Percentiles rank a stretch among this genome's conserved stretches.
phyloP scores from a whole-genome alignment of 2,113 vertebrate species.

The Lophius piscatorius region DNA sequence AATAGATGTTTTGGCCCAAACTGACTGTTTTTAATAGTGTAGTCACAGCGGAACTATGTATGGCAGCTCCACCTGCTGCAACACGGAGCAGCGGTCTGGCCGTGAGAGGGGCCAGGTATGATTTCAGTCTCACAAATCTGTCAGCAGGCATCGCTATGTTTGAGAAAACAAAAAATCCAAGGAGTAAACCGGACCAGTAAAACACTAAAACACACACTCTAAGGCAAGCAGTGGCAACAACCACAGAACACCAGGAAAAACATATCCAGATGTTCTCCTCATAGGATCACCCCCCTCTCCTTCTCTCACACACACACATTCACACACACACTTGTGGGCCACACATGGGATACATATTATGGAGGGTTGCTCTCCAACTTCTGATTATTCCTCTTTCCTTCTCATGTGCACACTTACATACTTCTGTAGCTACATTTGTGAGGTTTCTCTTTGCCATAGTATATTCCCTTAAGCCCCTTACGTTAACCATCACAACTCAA shows the following conservation, averaged over 20 bases:
- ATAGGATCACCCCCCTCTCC: conserved; percentile 64
- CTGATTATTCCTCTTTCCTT: conserved; percentile 39
- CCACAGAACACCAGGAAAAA: conserved; percentile 74
- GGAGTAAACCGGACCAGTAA: conserved; percentile 58
- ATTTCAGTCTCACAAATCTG: conserved; percentile 31
- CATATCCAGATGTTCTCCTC: conserved; percentile 80
- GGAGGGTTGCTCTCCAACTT: conserved; percentile 45
- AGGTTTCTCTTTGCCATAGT: conserved; percentile 15
- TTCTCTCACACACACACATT: conserved; percentile 39
- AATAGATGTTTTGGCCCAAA: conserved; percentile 20
- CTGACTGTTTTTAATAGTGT: background rate
- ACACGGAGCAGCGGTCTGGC: background rate
- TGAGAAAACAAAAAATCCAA: conserved; percentile 45
- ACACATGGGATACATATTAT: conserved; percentile 72
- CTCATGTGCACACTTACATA: background rate
- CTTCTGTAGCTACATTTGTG: conserved; percentile 16
- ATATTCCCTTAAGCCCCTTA: background rate
- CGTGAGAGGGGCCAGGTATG: conserved; percentile 1
- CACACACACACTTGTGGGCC: conserved; percentile 50
- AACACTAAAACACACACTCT: conserved; percentile 47
- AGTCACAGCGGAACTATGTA: background rate
- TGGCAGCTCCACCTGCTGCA: conserved; percentile 33
- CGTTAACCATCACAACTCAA: conserved; percentile 7
- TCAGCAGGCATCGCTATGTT: conserved; percentile 31
- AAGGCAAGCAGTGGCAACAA: conserved; percentile 53